Evolutionary conservation across 2,797 vertebrate genomes (phyloP).

Genomic region (Dendrocincla fuliginosa): DNA sequence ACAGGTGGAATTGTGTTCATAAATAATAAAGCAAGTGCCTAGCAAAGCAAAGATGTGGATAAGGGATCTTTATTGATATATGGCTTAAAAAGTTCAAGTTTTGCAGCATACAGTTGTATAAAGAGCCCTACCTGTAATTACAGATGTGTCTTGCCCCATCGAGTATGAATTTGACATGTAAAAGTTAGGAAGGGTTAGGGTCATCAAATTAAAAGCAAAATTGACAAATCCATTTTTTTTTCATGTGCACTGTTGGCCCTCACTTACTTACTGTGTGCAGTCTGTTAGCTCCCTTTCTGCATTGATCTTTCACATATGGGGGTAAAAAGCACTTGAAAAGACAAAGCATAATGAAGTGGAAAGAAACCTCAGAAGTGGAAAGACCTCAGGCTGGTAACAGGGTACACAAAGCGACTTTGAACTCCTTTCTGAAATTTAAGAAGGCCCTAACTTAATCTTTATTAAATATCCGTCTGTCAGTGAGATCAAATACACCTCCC

Average conservation of each 20-base stretch:
- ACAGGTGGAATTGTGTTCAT: neutral
- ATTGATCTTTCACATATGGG: neutral
- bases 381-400: neutral
- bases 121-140: neutral
- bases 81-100: neutral
- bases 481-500: neutral
- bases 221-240: neutral
- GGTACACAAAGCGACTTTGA: neutral
- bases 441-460: neutral
- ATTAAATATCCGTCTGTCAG: neutral
- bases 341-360: neutral
- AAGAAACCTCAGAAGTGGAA: neutral
- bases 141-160: neutral
- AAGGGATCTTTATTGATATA: neutral
- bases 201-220: neutral
- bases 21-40: neutral
- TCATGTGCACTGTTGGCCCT: neutral
- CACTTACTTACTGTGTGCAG: rapidly evolving
- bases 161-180: neutral
- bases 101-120: neutral
- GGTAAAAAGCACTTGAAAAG: neutral
- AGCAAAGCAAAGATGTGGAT: neutral
- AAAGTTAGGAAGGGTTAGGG: neutral
- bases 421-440: neutral
- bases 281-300: neutral